Conservation (phyloP, 2,888 invertebrate genomes). For the Drosophila rubida region DNA sequence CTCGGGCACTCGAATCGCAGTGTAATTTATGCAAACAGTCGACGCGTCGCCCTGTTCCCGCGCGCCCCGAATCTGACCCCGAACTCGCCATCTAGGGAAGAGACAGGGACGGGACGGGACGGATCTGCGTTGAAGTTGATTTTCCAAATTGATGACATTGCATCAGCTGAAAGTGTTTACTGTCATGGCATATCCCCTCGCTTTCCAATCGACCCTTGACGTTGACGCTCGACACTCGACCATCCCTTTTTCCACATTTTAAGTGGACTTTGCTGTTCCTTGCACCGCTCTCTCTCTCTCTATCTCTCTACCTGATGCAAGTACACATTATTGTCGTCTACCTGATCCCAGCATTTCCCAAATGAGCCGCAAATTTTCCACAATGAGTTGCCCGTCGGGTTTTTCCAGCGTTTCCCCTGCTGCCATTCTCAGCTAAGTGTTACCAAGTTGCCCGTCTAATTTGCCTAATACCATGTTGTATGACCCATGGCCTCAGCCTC, state of each 20-base stretch:
- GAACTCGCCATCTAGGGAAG: slow-evolving; percentile 12
- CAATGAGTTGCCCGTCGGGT: slow-evolving; percentile 66
- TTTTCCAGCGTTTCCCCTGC: slow-evolving; percentile 47
- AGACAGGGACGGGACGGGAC: too few species aligned
- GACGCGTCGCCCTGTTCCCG: neutral
- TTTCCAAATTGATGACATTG: slow-evolving; percentile 73
- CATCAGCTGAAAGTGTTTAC: slow-evolving; percentile 66
- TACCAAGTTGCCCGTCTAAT: slow-evolving; percentile 51
- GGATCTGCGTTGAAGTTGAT: slow-evolving; percentile 62
- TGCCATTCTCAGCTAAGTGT: slow-evolving; percentile 33
- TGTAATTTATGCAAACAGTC: slow-evolving; percentile 56
- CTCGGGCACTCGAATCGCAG: slow-evolving; percentile 21
- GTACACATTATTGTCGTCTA: slow-evolving; percentile 19
- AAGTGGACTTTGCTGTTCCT: slow-evolving; percentile 46
- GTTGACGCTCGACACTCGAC: neutral
- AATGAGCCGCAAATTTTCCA: slow-evolving; percentile 77
- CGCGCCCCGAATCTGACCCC: too few species aligned
- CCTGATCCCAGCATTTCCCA: slow-evolving; percentile 39
- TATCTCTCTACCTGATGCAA: slow-evolving; percentile 37
- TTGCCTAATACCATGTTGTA: slow-evolving; percentile 30
- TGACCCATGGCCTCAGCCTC: slow-evolving; percentile 20
- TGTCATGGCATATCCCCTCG: slow-evolving; percentile 16
- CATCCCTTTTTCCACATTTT: slow-evolving; percentile 19
- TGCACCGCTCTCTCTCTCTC: slow-evolving; percentile 4
- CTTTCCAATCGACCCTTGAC: neutral